Evolutionary conservation across 2,113 vertebrate species (phyloP).

Genomic region (Campylorhamphus procurvoides): DNA sequence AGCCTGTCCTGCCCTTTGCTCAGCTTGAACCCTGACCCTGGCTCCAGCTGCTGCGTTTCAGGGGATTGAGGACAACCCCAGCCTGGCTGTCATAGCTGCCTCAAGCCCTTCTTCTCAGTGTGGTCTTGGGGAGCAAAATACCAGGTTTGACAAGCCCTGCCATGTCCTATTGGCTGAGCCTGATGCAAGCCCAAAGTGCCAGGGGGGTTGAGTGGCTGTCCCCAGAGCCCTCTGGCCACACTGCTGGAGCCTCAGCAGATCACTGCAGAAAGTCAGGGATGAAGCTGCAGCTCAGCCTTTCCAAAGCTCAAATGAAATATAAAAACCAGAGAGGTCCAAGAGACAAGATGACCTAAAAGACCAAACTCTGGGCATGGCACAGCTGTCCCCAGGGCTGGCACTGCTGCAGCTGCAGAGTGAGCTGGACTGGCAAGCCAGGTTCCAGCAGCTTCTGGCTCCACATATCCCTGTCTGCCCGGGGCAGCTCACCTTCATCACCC

Average conservation of each 20-base stretch:
- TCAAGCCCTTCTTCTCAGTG: accelerated
- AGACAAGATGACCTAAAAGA: neutral
- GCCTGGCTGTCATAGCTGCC: neutral
- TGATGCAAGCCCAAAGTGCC: neutral
- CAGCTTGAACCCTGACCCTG: neutral
- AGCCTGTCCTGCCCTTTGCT: neutral
- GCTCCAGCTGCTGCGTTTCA: neutral
- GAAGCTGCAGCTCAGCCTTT: neutral
- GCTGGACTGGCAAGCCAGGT: neutral
- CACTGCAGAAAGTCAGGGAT: neutral
- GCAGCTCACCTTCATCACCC: neutral
- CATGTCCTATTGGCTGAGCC: neutral
- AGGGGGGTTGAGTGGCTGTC: accelerated
- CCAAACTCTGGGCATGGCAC: neutral
- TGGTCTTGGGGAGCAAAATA: neutral
- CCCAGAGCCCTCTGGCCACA: neutral
- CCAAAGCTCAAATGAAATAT: neutral
- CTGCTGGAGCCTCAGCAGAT: neutral
- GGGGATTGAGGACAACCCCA: neutral
- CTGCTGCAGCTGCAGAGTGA: accelerated
- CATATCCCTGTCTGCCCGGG: neutral
- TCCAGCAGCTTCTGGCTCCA: neutral
- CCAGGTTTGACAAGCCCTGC: neutral
- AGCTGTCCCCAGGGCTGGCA: neutral
- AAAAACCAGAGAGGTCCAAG: neutral